A percentile compares a stretch with the other conserved stretches of the same genome.
These are phyloP conservation scores for Dryobota labecula DNA, from an alignment of 2,888 invertebrate species.

Conservation along the genomic window DNA sequence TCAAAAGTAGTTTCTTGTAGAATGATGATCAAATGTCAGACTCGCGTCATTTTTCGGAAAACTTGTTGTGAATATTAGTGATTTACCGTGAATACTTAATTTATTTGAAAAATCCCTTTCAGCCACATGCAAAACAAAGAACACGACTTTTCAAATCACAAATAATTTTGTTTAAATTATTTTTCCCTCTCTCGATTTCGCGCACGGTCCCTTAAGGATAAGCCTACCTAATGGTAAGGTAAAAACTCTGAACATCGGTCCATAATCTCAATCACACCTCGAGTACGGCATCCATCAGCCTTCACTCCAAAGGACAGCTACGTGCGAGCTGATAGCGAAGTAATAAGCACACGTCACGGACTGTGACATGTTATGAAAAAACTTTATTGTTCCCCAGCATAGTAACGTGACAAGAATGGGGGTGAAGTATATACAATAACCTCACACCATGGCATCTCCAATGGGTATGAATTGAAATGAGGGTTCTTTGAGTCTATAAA, in stretches of 20 bases:
- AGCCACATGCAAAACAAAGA: too few species aligned
- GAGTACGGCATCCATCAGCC: conserved; percentile 16
- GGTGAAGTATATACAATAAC: neutral
- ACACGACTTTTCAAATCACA: too few species aligned
- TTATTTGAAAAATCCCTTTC: too few species aligned
- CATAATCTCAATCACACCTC: neutral
- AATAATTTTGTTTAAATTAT: too few species aligned
- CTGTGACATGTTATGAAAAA: conserved; percentile 57
- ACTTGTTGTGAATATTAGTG: too few species aligned
- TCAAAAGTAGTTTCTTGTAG: too few species aligned
- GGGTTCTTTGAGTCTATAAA: too few species aligned
- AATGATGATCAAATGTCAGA: too few species aligned
- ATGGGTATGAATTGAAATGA: neutral
- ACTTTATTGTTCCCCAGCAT: conserved; percentile 46
- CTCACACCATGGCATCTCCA: neutral
- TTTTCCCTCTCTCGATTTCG: too few species aligned
- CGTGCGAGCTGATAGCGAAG: conserved; percentile 19
- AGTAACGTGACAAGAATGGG: conserved; percentile 19
- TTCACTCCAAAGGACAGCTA: conserved; percentile 25
- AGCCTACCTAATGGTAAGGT: neutral
- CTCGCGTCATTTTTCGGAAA: too few species aligned
- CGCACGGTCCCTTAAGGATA: too few species aligned
- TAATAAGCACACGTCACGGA: conserved; percentile 43
- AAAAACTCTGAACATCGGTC: neutral
- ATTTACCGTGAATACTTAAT: too few species aligned